Evolutionary conservation across 2,797 vertebrate genomes (phyloP), one percentile per base, ranked within the genome.

Genomic region (Oreonectes daqikongensis): DNA sequence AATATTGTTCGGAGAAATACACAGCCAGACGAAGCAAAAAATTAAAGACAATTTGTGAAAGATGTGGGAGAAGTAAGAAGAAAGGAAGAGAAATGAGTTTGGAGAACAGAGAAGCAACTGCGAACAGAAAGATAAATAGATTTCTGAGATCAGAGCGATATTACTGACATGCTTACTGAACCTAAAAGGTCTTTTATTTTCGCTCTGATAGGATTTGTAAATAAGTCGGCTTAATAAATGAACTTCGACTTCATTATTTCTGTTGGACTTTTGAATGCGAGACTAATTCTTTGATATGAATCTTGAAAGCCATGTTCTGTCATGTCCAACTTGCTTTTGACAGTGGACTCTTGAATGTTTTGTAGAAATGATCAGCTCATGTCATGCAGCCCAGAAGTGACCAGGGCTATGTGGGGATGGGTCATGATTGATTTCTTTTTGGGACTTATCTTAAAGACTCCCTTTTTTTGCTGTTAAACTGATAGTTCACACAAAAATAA

Each of bases 181-280:
- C 24, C 14, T 22, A 44, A 35, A 68, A 60, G 42, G 78, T 82
- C 80, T 24, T 81, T 74, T 75, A 38, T 46, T 69, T 72, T 66
- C n/a, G 72, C 69, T 72, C 73, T 72, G 35, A 66, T 61, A 4
- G 46, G 44, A 64, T 67, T 83, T 77, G 69, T 73, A 80, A 82
- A 80, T 65, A 80, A 76, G 70, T 46, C 28, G 2, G 26, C 44
- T 63, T 65, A 66, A 63, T 70, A 44, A 77, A 67, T 67, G 46
- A 72, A 67, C 61, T 68, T 81, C 4, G 64, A 57, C 68, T 53
- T 80, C 61, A 61, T 76, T 69, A 65, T 71, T 48, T 76, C 4
- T n/a, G 4, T 52, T 4, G 57, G 60, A 46, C 32, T 8, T 69
- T 44, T 53, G 15, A 59, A 30, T 24, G 9, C 14, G 28, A 32